Evolutionary conservation across 2,888 invertebrate species (phyloP).

Genomic region (Poecilobothrus nobilitatus): DNA sequence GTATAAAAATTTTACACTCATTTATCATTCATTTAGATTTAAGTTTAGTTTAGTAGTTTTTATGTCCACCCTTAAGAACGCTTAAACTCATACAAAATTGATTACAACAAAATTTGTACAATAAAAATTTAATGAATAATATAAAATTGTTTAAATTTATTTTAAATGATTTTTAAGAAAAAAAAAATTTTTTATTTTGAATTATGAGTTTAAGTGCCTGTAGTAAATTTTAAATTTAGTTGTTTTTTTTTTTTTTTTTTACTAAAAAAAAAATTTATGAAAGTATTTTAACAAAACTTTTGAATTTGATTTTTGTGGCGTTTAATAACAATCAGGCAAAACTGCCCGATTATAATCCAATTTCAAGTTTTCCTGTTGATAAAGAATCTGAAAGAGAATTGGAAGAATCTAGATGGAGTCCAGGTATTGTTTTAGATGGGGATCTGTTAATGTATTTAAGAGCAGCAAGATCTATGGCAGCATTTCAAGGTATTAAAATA

Average conservation of each 20-base stretch:
- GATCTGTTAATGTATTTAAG: constrained; percentile 96
- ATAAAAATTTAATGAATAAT: background rate
- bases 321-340: constrained; percentile 38
- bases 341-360: constrained; percentile 47
- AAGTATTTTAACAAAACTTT: constrained; percentile 10
- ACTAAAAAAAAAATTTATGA: constrained; percentile 13
- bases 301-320: background rate
- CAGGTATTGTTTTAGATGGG: constrained; percentile 84
- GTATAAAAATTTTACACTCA: constrained; percentile 24
- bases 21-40: constrained; percentile 24
- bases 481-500: constrained; percentile 70
- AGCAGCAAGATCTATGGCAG: constrained; percentile 95
- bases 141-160: background rate
- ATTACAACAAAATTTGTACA: background rate
- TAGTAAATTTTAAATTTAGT: background rate
- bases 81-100: background rate
- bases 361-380: constrained; percentile 46
- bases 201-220: background rate
- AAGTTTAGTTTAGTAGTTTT: background rate
- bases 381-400: constrained; percentile 46
- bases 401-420: constrained; percentile 92
- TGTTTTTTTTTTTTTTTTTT: background rate
- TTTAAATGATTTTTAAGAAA: background rate
- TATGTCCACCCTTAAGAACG: background rate
- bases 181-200: background rate